Conservation (phyloP, 2,113 vertebrate species). For the Thunnus thynnus region DNA sequence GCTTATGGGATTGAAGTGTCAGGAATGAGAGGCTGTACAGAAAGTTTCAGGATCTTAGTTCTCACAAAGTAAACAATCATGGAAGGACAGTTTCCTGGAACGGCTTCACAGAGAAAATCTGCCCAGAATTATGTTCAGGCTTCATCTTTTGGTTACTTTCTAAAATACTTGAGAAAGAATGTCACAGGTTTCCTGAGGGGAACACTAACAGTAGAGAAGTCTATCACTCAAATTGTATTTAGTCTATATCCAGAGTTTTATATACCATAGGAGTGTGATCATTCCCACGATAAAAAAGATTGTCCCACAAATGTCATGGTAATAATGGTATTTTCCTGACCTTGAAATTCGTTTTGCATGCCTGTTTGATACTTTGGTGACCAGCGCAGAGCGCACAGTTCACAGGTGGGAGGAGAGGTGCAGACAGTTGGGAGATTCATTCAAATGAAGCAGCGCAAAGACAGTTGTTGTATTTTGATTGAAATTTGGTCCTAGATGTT, state of each 20-base stretch:
- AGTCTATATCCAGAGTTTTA: conserved; percentile 14
- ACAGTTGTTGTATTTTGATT: no score
- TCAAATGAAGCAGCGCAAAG: no score
- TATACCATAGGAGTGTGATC: background rate
- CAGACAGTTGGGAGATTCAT: no score
- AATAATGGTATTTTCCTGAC: no score
- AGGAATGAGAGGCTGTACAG: conserved; percentile 75
- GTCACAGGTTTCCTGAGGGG: conserved; percentile 26
- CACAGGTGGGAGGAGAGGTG: no score
- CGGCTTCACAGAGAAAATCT: conserved; percentile 55
- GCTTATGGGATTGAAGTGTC: conserved; percentile 73
- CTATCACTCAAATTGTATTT: conserved; percentile 34
- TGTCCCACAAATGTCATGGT: no score
- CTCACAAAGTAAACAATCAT: conserved; percentile 72
- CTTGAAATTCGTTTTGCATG: no score
- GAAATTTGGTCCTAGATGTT: no score
- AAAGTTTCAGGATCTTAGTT: conserved; percentile 69
- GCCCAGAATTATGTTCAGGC: conserved; percentile 46
- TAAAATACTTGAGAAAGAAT: conserved; percentile 41
- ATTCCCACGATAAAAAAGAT: background rate
- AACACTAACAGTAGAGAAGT: conserved; percentile 7
- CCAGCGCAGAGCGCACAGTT: no score
- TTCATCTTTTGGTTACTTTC: conserved; percentile 51
- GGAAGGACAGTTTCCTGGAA: conserved; percentile 72
- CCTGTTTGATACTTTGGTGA: no score